Base-by-base conservation (phyloP, 1,140 invertebrate species). In the Leptoteleia sp. region DNA sequence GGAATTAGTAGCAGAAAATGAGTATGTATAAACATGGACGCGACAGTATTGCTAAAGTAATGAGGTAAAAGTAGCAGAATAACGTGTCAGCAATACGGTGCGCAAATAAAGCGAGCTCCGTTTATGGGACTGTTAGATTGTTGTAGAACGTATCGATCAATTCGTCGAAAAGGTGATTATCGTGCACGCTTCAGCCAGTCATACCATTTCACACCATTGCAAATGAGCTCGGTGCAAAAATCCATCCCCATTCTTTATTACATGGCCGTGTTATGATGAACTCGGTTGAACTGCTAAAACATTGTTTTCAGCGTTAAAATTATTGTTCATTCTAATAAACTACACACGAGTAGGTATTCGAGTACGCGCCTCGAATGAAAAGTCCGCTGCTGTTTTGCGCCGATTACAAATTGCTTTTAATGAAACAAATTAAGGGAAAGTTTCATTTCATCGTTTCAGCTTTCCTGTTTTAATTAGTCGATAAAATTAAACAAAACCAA, bases 111-210 rank as follows among this genome's bases (percentile, higher is more conserved):
- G 65, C 67, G 73, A 65, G 37, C 57, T 17, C 55, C 45, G 62
- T 67, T 64, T 72, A 76, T 62, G 64, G 73, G 55, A 62, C 57
- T 59, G 55, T 64, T 70, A 25, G 64, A 76, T 70, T 68, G 55
- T 70, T 61, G 62, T 54, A 47, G 45, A 47, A 45, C 29, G 59
- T 50, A 79, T 79, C 68, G 68, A 79, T 79, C 68, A 71, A 79
- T 79, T 79, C 76, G 68, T 62, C 68, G 76, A 79, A 79, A 71
- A 68, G 68, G 55, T 72, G 57, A 72, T 72, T 72, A 72, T 72
- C 42, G 57, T 54, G 48, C 68, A 72, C 57, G 57, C 57, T 72
- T 47, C 48, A 35, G 33, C 29, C 8, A 61, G 43, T 37, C 47
- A 54, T 12, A 47, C 47, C 19, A 52, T 75, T 65, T 75, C 43